phyloP scores from a whole-genome alignment of 2,797 vertebrate genomes.

The Rhabdophis nuchalis region DNA sequence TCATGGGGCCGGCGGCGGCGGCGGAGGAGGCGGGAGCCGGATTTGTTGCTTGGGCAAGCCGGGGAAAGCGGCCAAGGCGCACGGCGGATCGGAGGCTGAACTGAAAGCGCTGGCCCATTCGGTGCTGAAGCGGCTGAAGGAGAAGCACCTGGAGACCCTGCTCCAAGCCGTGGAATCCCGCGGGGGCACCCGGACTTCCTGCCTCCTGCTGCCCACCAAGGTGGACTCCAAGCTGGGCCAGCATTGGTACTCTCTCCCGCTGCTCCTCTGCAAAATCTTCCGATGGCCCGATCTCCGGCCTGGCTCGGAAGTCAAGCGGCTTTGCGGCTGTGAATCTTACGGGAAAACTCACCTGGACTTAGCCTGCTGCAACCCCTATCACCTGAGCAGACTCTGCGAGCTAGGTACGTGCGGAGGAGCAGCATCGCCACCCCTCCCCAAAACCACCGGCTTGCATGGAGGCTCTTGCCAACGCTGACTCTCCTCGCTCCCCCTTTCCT shows the following conservation, averaged over 20 bases:
- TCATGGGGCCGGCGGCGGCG: slow-evolving; percentile 71
- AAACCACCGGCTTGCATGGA: neutral
- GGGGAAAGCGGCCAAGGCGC: slow-evolving; percentile 79
- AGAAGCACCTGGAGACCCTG: slow-evolving; percentile 90
- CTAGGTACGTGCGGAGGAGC: slow-evolving; percentile 73
- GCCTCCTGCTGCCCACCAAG: slow-evolving; percentile 86
- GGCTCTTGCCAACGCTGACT: neutral
- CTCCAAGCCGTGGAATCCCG: slow-evolving; percentile 93
- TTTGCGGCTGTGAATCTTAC: slow-evolving; percentile 94
- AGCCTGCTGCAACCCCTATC: slow-evolving; percentile 96
- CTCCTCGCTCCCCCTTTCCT: neutral
- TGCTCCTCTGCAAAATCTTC: slow-evolving; percentile 96
- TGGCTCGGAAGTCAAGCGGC: slow-evolving; percentile 91
- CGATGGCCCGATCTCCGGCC: slow-evolving; percentile 96
- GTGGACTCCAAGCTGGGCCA: slow-evolving; percentile 83
- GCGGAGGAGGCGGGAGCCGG: slow-evolving; percentile 55
- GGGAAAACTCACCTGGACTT: slow-evolving; percentile 88
- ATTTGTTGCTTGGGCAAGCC: slow-evolving; percentile 90
- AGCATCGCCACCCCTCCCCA: no score
- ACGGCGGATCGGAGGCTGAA: slow-evolving; percentile 85
- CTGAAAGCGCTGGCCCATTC: slow-evolving; percentile 91
- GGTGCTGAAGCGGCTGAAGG: slow-evolving; percentile 90
- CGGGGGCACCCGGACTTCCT: slow-evolving; percentile 87
- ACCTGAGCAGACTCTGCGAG: slow-evolving; percentile 96
- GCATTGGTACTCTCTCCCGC: slow-evolving; percentile 85